Evolutionary conservation across 2,797 vertebrate genomes (phyloP).

Genomic region (Octomys mimax): DNA sequence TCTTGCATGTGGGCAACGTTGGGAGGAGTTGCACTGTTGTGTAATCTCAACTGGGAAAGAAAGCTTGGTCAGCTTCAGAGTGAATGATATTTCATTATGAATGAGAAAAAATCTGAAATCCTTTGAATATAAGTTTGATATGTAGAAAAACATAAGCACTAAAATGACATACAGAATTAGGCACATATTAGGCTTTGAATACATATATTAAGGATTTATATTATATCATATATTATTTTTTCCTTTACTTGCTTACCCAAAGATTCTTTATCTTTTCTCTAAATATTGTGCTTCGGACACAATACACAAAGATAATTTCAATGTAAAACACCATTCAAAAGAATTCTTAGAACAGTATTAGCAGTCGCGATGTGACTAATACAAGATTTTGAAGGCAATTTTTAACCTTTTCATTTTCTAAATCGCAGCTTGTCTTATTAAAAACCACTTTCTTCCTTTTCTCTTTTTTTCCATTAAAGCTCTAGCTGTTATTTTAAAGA

Average conservation of each 20-base stretch:
- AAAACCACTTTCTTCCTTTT: slow-evolving; percentile 15
- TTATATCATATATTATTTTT: slow-evolving; percentile 11
- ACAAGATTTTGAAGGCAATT: slow-evolving; percentile 63
- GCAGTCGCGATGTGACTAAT: slow-evolving; percentile 44
- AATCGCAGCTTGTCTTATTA: slow-evolving; percentile 73
- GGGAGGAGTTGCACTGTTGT: not conserved
- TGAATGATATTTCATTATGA: not conserved
- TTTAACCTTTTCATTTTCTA: slow-evolving; percentile 74
- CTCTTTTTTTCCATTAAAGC: slow-evolving; percentile 42
- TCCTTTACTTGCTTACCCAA: not conserved
- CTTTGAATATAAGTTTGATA: not conserved
- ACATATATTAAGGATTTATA: not conserved
- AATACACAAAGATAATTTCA: not conserved
- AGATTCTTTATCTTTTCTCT: not conserved
- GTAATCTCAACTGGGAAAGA: not conserved
- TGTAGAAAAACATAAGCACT: not conserved
- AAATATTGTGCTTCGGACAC: not conserved
- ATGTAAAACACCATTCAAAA: slow-evolving; percentile 35
- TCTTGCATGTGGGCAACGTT: not conserved
- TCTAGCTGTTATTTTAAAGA: slow-evolving; percentile 62
- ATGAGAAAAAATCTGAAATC: slow-evolving; percentile 21
- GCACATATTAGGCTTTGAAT: not conserved
- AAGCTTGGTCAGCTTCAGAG: not conserved
- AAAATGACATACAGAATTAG: not conserved
- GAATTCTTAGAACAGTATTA: slow-evolving; percentile 28